Percentiles rank a stretch among this genome's conserved stretches.
Conservation (phyloP, 2,113 vertebrate genomes). For the Suncus etruscus region DNA sequence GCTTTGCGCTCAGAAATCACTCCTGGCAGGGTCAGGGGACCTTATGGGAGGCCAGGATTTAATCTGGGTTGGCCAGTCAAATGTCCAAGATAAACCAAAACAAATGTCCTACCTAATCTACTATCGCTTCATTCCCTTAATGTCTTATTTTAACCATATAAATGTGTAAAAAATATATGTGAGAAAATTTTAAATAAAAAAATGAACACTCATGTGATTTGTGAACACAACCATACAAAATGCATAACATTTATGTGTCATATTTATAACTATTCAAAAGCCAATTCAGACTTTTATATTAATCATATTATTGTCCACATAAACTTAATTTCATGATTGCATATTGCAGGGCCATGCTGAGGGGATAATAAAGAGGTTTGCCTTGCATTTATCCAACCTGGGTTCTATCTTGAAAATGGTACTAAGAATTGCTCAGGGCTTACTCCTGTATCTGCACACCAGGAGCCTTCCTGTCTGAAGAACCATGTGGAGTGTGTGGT, state of each 20-base stretch:
- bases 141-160: conserved; percentile 2
- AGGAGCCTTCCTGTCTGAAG: too few relatives aligned
- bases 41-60: too few relatives aligned
- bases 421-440: too few relatives aligned
- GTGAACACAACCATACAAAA: not conserved
- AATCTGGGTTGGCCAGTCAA: too few relatives aligned
- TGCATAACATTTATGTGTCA: not conserved
- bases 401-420: too few relatives aligned
- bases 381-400: too few relatives aligned
- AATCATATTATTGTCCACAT: conserved; percentile 3
- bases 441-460: too few relatives aligned
- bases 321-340: not conserved
- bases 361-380: not conserved
- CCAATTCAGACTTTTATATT: not conserved
- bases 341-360: not conserved
- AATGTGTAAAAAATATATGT: not conserved
- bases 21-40: too few relatives aligned
- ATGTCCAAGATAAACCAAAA: too few relatives aligned
- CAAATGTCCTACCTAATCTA: too few relatives aligned
- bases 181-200: conserved; percentile 24
- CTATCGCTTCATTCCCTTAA: not conserved
- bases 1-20: too few relatives aligned
- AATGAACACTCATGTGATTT: not conserved
- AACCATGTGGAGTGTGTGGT: too few relatives aligned
- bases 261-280: not conserved